Conservation (phyloP, 2,888 invertebrate species). For the Lithodes maja region DNA sequence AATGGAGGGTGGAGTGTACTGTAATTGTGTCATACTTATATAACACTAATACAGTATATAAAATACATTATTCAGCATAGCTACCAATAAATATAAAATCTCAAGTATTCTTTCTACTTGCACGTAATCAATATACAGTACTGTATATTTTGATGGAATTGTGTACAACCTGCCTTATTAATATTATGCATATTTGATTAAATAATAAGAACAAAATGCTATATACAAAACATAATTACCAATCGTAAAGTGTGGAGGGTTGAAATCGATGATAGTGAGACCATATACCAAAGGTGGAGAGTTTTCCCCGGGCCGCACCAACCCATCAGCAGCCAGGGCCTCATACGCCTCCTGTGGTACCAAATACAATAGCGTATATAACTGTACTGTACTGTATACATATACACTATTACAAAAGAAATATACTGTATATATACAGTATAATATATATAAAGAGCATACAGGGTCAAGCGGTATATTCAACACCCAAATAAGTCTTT, state of each 20-base stretch:
- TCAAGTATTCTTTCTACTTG: too few relatives aligned
- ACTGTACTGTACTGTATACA: not conserved
- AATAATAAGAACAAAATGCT: too few relatives aligned
- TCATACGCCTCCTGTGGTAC: constrained; percentile 87
- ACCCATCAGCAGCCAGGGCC: constrained; percentile 84
- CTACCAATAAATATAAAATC: too few relatives aligned
- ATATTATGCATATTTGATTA: too few relatives aligned
- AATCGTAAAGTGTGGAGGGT: constrained; percentile 80
- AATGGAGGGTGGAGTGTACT: too few relatives aligned
- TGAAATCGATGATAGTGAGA: constrained; percentile 80
- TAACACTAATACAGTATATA: too few relatives aligned
- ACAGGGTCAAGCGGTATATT: not conserved
- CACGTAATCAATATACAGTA: too few relatives aligned
- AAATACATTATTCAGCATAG: too few relatives aligned
- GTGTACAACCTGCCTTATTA: too few relatives aligned
- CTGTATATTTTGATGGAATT: too few relatives aligned
- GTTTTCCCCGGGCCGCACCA: constrained; percentile 83
- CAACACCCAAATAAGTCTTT: too few relatives aligned
- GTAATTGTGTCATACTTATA: too few relatives aligned
- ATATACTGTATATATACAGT: not conserved
- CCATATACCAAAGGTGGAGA: constrained; percentile 82
- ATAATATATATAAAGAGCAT: not conserved
- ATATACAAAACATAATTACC: constrained; percentile 45
- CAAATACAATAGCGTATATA: not conserved
- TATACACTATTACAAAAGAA: not conserved